Evolutionary conservation across 1,140 invertebrate genomes (phyloP), one percentile per base, ranked within the genome.

Genomic region (Myzus persicae): DNA sequence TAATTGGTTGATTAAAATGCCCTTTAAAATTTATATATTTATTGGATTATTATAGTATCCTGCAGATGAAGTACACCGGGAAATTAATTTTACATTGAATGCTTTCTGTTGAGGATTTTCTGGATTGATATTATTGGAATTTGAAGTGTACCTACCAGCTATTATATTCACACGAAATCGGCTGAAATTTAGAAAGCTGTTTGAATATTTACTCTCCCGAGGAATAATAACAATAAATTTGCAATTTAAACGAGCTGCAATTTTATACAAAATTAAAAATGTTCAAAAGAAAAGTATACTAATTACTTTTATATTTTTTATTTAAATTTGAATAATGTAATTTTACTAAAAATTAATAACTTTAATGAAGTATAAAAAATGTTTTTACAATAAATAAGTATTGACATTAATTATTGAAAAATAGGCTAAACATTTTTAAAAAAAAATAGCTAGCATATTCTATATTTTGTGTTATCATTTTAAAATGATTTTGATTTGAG

Each of bases 271-370:
- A 18, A 18, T 76, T 76, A 76, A n/a, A 76, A 76, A 76, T n/a
- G 59, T 76, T 76, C 14, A 18, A 76, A 76, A 76, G 14, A n/a
- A n/a, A 76, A 76, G 14, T 76, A 18, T 76, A n/a, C 14, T n/a
- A n/a, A 85, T 85, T 85, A 85, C 26, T 85, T 85, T 85, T 44
- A 31, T 82, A 38, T 81, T 81, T 81, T 81, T 38, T 82, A 38
- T 82, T 82, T 36, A 18, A 76, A 22, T 82, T 82, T 82, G 36
- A 82, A 38, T 24, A 24, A 82, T 18, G 11, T 76, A 67, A 67
- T 76, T 76, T 76, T 18, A 14, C n/a, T 31, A 31, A 31, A 67
- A 11, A n/a, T 67, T 67, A 31, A 31, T 76, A 76, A n/a, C 14
- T 76, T 76, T 76, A 76, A n/a, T 67, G 14, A 76, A n/a, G 36